These are phyloP conservation scores for Penaeus chinensis DNA, from an alignment of 1,140 invertebrate genomes.

Conservation along the genomic window DNA sequence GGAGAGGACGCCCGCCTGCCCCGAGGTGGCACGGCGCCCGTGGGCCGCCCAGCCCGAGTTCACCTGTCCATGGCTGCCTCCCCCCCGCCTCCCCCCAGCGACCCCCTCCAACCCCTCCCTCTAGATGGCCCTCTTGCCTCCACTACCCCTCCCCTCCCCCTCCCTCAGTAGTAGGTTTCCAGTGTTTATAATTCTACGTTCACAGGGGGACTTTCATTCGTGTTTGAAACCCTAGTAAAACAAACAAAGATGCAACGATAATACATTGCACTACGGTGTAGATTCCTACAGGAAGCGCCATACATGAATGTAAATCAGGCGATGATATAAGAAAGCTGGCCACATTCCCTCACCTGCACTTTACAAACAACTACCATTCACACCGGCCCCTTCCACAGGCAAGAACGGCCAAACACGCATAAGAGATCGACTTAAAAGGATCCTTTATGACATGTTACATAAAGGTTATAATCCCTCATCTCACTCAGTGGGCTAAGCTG, in stretches of 20 bases:
- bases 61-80: neutral
- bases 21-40: neutral
- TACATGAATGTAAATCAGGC: constrained; percentile 33
- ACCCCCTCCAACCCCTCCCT: neutral
- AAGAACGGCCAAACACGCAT: constrained; percentile 15
- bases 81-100: neutral
- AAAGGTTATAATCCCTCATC: constrained; percentile 7
- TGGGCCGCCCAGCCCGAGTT: neutral
- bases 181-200: too few relatives aligned
- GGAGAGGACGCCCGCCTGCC: constrained; percentile 30
- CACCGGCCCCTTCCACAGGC: constrained; percentile 20
- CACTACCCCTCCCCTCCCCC: neutral
- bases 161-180: too few relatives aligned
- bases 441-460: neutral
- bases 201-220: too few relatives aligned
- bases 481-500: neutral
- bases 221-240: too few relatives aligned
- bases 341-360: constrained; percentile 35
- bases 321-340: constrained; percentile 38
- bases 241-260: constrained; percentile 6
- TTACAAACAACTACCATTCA: constrained; percentile 54
- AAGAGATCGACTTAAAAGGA: neutral
- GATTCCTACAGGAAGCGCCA: constrained; percentile 6
- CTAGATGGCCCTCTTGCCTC: neutral
- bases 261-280: constrained; percentile 14